Evolutionary conservation across 2,888 invertebrate genomes (phyloP), one percentile per base, ranked within the genome.

Genomic region (Eulithis prunata): DNA sequence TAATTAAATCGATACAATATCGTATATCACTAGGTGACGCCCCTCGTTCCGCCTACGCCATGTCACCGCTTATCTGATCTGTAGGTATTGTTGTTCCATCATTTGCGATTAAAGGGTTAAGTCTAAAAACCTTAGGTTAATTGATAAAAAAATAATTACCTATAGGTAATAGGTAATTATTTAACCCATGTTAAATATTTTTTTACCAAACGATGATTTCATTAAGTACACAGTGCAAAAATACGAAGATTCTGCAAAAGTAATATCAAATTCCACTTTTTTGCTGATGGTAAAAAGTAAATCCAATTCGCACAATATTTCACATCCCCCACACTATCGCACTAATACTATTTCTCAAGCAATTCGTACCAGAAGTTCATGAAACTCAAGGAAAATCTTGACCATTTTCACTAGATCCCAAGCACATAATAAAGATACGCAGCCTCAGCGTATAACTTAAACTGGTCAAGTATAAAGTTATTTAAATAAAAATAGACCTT

Each of bases 321-420:
- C 66, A 21, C 21, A 72, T 82, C 72, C 75, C 80, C 85, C 83
- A 82, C 76, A 70, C 82, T 83, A 80, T 79, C 81, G 78, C 76
- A 81, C 79, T 84, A 88, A 89, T 85, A 86, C 87, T 86, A 88
- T 89, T 86, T 86, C 83, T 76, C 77, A 79, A 82, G 86, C 88
- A 88, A 91, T 90, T 89, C 87, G 82, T 83, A 88, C 84, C 90
- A 90, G 89, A 84, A 86, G 84, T 71, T 78, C 86, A 86, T 80
- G 85, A 76, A 76, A 77, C 78, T 77, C 78, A 86, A 88, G 82
- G 84, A 75, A 79, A 41, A 64, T 38, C 41, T 56, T 67, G 72
- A 72, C 74, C 79, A 77, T 68, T 73, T 73, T 72, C 68, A 70
- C 38, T 60, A 66, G 71, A 61, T 45, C 71, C 57, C 62, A 11